Evolutionary conservation across 2,797 vertebrate genomes (phyloP), one percentile per base, ranked within the genome.

Genomic region (Eulemur albifrons): DNA sequence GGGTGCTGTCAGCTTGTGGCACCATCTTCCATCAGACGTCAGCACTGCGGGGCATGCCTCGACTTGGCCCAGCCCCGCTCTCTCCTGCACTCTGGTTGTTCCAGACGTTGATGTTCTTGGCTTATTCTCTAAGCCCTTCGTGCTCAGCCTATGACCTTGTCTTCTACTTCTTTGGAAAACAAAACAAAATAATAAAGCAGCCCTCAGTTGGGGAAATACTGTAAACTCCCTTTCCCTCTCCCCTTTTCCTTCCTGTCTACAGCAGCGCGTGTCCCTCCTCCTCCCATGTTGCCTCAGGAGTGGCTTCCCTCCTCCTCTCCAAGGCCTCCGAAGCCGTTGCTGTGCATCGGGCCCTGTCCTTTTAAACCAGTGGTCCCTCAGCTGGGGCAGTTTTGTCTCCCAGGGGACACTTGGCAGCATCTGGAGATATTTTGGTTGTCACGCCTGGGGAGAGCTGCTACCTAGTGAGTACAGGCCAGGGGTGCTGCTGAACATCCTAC

Each of bases 21-120:
- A 2, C 81, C 8, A 0, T 25, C 89, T 85, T 59, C 50, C 25
- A 1, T 54, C 50, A 25, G 21, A 23, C 81, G 18, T 77, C 7
- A 0, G 2, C 52, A 45, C 43, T n/a, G n/a, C 45, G 43, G 32
- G 1, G 0, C 15, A 3, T 43, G 32, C 9, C 14, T 17, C 25
- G 70, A 35, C 50, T 35, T 25, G 12, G 65, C 83, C 88, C 25
- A 4, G 2, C 10, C 35, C 45, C 52, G 40, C 8, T 77, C 18
- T 35, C 17, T 59, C 80, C 40, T 75, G 61, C 70, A n/a, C 14
- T 57, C 35, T 4, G 11, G 27, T 43, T 59, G 25, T 72, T 48
- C 59, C 18, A 54, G 82, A 32, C 63, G 35, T 59, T 3, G 27
- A 27, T 50, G 11, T 67, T 57, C 27, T 61, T 50, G 45, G 35